Base-by-base conservation (phyloP, 2,113 vertebrate species). In the Himantopus leucocephalus region DNA sequence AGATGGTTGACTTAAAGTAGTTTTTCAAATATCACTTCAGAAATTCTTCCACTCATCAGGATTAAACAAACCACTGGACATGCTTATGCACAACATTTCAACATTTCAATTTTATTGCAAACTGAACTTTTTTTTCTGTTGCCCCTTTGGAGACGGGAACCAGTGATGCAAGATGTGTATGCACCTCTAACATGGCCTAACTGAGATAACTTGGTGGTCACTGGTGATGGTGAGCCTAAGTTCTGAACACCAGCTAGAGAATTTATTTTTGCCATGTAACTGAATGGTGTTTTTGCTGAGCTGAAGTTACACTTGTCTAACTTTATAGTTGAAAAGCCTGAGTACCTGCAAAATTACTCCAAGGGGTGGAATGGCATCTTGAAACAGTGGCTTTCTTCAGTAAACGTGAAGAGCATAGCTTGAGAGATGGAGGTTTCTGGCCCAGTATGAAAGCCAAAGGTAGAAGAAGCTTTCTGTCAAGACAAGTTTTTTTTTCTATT, bases 121-220 rank as follows among this genome's bases (percentile, higher is more conserved):
- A 5, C 2, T 8, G 0, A 39, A 24, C 4, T 2, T 41, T 21
- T 63, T 75, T n/a, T 55, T 6, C 18, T 73, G 8, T 77, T 73
- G 32, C 22, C 64, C 17, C 9, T 84, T 63, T 41, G 52, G 55
- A 47, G 7, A 7, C 56, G 43, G 35, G 63, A 63, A 34, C 4
- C 24, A 39, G 12, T 6, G 21, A 76, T 48, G 48, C 23, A 55
- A 84, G 35, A 18, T 53, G 24, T 15, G 26, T 60, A 3, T 0
- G 3, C 12, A 5, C 4, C 12, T 83, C 34, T 32, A 67, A 0
- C 0, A 0, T n/a, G 5, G 14, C 53, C 47, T 37, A 4, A 35
- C 39, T 50, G 71, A 53, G 45, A 6, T 41, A 47, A 32, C 7
- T 6, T 70, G 48, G 26, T 32, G 74, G 8, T 13, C 15, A 4